phyloP scores from a whole-genome alignment of 2,888 invertebrate species.

The Tethea ocularis region DNA sequence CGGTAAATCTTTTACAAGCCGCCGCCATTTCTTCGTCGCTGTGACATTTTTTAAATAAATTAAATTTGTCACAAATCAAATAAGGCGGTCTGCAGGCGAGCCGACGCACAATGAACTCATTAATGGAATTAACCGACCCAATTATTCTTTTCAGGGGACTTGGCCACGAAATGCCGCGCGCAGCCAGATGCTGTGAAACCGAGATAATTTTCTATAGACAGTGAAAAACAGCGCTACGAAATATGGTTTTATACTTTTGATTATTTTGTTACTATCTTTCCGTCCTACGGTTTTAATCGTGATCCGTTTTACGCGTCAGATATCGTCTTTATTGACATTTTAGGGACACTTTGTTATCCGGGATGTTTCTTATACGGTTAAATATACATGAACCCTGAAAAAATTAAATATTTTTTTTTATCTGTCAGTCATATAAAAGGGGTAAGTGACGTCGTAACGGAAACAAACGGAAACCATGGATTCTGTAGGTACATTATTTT shows the following conservation, averaged over 20 bases:
- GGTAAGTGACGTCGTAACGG: too few relatives aligned
- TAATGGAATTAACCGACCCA: slow-evolving; percentile 68
- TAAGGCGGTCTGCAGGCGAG: slow-evolving; percentile 41
- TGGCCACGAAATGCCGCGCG: slow-evolving; percentile 15
- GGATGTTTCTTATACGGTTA: too few relatives aligned
- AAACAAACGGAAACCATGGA: too few relatives aligned
- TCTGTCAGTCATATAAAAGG: too few relatives aligned
- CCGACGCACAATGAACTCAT: slow-evolving; percentile 56
- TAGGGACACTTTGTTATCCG: too few relatives aligned
- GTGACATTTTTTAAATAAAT: slow-evolving; percentile 46
- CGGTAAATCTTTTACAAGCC: slow-evolving; percentile 24
- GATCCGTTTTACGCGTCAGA: too few relatives aligned
- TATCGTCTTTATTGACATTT: too few relatives aligned
- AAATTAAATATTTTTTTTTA: too few relatives aligned
- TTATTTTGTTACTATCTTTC: slow-evolving; percentile 9
- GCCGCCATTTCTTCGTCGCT: slow-evolving; percentile 35
- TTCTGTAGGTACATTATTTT: too few relatives aligned
- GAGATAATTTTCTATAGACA: slow-evolving; percentile 25
- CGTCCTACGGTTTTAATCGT: too few relatives aligned
- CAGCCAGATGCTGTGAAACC: slow-evolving; percentile 19
- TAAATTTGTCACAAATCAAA: slow-evolving; percentile 61
- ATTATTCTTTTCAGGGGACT: slow-evolving; percentile 59
- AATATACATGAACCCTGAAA: too few relatives aligned
- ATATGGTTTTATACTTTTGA: slow-evolving; percentile 9
- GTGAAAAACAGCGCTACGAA: neutral